phyloP scores from a whole-genome alignment of 2,888 invertebrate genomes.

The Liopterus haemorrhoidalis region DNA sequence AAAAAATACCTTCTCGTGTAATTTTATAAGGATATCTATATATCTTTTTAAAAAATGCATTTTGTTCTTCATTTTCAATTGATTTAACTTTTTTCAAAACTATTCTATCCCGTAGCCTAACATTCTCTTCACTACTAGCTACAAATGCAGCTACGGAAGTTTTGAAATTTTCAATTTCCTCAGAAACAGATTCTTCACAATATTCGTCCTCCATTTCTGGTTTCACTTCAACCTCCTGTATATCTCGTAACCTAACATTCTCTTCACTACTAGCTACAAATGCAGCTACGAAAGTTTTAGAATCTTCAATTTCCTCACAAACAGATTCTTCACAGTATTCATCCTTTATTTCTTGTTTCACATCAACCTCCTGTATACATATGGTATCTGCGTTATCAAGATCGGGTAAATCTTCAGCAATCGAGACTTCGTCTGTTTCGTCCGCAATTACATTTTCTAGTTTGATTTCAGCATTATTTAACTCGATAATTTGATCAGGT shows the following conservation, averaged over 20 bases:
- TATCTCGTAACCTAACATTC: slow-evolving; percentile 21
- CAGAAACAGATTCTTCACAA: no score
- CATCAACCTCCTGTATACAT: background rate
- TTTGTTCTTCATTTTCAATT: slow-evolving; percentile 11
- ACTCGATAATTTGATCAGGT: background rate
- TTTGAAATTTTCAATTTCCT: slow-evolving; percentile 1
- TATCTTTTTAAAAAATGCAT: slow-evolving; percentile 5
- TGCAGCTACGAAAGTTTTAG: slow-evolving; percentile 12
- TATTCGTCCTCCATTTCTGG: no score
- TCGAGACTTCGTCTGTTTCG: no score
- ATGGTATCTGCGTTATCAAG: no score
- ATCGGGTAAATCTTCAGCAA: no score
- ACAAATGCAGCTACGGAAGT: slow-evolving; percentile 20
- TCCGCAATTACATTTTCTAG: background rate
- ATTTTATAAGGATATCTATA: no score
- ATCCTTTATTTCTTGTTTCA: no score
- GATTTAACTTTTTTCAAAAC: slow-evolving; percentile 18
- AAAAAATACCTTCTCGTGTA: no score
- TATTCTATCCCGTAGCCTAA: slow-evolving; percentile 19
- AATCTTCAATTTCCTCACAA: slow-evolving; percentile 5
- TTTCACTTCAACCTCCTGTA: slow-evolving; percentile 1
- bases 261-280: slow-evolving; percentile 26
- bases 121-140: slow-evolving; percentile 25
- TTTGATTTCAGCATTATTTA: slow-evolving; percentile 1
- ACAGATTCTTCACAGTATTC: no score